A percentile compares a stretch with the other conserved stretches of the same genome.
phyloP scores from a whole-genome alignment of 2,888 invertebrate genomes.

The Cordilura impudica region DNA sequence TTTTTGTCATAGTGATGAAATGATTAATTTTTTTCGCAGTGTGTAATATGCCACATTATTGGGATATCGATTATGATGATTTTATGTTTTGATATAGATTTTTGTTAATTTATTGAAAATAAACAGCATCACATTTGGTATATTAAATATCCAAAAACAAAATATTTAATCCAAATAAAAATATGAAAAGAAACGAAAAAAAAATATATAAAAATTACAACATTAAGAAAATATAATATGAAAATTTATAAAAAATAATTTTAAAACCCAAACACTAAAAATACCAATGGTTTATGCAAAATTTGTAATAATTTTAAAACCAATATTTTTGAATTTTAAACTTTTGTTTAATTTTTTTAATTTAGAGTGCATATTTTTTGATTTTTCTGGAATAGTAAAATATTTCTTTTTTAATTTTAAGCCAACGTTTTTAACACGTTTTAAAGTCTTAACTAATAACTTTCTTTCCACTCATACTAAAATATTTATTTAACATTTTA shows the following conservation, averaged over 20 bases:
- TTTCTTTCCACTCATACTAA: too few relatives aligned
- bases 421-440: too few relatives aligned
- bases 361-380: conserved; percentile 73
- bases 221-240: conserved; percentile 13
- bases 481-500: too few relatives aligned
- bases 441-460: too few relatives aligned
- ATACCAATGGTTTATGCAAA: conserved; percentile 78
- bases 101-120: conserved; percentile 34
- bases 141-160: conserved; percentile 68
- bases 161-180: conserved; percentile 64
- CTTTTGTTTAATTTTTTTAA: conserved; percentile 56
- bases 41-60: conserved; percentile 38
- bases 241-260: conserved; percentile 47
- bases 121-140: conserved; percentile 56
- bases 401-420: conserved; percentile 38
- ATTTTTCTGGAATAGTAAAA: conserved; percentile 68
- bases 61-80: conserved; percentile 4
- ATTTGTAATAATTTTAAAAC: conserved; percentile 31
- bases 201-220: conserved; percentile 24
- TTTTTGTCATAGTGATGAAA: background rate
- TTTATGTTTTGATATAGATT: background rate
- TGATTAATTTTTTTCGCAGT: conserved; percentile 39
- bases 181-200: conserved; percentile 70
- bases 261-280: conserved; percentile 60
- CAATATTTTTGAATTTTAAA: conserved; percentile 35